Base-by-base conservation (phyloP, 1,140 invertebrate genomes). In the Eriocheir sinensis region DNA sequence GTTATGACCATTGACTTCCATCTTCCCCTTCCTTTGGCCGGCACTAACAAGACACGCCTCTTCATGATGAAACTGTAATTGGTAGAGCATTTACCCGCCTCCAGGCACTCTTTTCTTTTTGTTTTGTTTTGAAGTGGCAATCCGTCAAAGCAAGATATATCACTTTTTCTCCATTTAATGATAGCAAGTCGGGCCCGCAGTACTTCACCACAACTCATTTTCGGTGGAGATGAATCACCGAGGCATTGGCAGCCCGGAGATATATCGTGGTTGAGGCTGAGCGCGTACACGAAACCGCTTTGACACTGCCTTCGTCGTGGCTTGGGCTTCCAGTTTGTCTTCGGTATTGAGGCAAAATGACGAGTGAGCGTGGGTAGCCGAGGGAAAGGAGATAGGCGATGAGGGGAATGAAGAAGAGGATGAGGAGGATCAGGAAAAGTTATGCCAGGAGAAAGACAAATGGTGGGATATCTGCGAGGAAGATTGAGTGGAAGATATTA, bases 61-160 rank as follows among this genome's bases (percentile, higher is more conserved):
- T n/a, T n/a, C n/a, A n/a, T n/a, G n/a, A n/a, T n/a, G n/a, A n/a
- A n/a, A n/a, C n/a, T n/a, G n/a, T n/a, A n/a, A n/a, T n/a, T n/a
- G n/a, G n/a, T n/a, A n/a, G n/a, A n/a, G 60, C n/a, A n/a, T 72
- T 27, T 72, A n/a, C 4, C 0, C 27, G 21, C 60, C n/a, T 72
- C 12, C 27, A 72, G 27, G 60, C 17, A 72, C 27, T n/a, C 4
- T 72, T n/a, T 72, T 72, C n/a, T 72, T 21, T 72, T 72, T 72
- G 60, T 72, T 72, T n/a, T 72, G n/a, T n/a, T n/a, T n/a, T n/a
- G n/a, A 72, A 72, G 60, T 72, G 60, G 60, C 27, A 72, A 72
- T 72, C 60, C 27, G 60, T 72, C 60, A n/a, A 72, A n/a, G 12
- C 21, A 72, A 72, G 60, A 72, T 72, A n/a, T 72, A n/a, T 72